These are phyloP conservation scores for Dicrostonyx torquatus DNA, from an alignment of 2,797 vertebrate genomes.

Conservation along the genomic window DNA sequence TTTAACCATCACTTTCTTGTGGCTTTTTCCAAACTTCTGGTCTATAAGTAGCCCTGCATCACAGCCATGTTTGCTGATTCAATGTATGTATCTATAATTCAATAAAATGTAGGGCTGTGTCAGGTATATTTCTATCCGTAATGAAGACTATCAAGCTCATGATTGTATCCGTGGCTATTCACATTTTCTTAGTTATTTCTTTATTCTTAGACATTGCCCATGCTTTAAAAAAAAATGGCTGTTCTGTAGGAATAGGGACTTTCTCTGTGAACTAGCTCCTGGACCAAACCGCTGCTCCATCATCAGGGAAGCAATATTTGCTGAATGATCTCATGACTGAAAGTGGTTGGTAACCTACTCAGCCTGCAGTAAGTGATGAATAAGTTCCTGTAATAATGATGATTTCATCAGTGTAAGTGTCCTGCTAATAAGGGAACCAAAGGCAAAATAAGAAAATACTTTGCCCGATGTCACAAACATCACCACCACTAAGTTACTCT, in stretches of 20 bases:
- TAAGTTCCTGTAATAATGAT: background rate
- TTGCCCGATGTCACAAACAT: background rate
- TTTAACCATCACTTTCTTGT: background rate
- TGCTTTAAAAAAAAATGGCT: background rate
- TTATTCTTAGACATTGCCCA: background rate
- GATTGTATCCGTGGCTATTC: background rate
- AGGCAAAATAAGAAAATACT: background rate
- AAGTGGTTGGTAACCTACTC: background rate
- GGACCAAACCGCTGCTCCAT: background rate
- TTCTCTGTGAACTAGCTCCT: background rate
- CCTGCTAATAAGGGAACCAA: slow-evolving; percentile 11
- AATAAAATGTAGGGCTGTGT: background rate
- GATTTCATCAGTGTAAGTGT: background rate
- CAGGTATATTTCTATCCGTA: background rate
- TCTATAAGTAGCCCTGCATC: background rate
- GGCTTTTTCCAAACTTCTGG: background rate
- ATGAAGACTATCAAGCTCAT: background rate
- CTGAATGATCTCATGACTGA: background rate
- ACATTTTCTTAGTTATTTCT: background rate
- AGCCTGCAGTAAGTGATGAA: background rate
- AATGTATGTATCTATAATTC: background rate
- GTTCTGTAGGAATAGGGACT: background rate
- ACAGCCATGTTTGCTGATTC: background rate
- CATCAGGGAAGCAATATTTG: background rate
- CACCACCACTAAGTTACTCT: background rate